A percentile compares a stretch with the other conserved stretches of the same genome.
These are phyloP conservation scores for Ophion ellenae DNA, from an alignment of 2,888 invertebrate species.

Conservation along the genomic window DNA sequence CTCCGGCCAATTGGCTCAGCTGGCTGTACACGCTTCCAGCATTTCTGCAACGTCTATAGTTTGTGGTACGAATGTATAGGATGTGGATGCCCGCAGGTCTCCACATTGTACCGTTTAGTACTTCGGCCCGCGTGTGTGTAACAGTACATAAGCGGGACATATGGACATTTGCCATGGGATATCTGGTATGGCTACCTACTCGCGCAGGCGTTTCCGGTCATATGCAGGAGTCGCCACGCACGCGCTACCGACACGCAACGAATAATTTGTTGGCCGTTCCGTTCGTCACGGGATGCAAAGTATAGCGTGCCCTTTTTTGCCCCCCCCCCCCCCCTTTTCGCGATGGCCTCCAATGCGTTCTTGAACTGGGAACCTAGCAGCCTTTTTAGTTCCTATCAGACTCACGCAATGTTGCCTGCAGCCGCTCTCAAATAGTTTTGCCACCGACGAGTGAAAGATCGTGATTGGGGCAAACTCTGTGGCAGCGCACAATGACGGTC, in stretches of 20 bases:
- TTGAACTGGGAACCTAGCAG: too few species aligned
- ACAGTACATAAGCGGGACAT: not conserved
- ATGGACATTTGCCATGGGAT: conserved; percentile 20
- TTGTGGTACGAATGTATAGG: too few species aligned
- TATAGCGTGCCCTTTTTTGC: conserved; percentile 30
- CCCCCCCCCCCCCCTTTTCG: not conserved
- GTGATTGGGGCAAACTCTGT: too few species aligned
- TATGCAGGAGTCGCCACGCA: conserved; percentile 62
- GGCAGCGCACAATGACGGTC: too few species aligned
- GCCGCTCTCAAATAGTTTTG: too few species aligned
- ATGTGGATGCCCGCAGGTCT: too few species aligned
- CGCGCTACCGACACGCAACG: conserved; percentile 68
- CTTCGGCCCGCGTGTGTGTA: conserved; percentile 13
- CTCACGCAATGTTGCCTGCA: too few species aligned
- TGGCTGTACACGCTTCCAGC: conserved; percentile 57
- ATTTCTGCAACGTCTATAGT: not conserved
- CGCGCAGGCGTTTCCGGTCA: conserved; percentile 71
- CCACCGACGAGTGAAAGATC: too few species aligned
- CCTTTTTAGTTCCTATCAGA: too few species aligned
- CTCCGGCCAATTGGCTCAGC: conserved; percentile 68
- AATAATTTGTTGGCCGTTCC: conserved; percentile 56
- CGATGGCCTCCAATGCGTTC: too few species aligned
- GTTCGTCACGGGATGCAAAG: conserved; percentile 10
- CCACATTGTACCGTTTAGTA: conserved; percentile 7
- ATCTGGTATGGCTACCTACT: conserved; percentile 43